Percentiles rank a stretch among this genome's conserved stretches.
These are phyloP conservation scores for Meliscaeva auricollis DNA, from an alignment of 2,888 invertebrate species.

Conservation along the genomic window DNA sequence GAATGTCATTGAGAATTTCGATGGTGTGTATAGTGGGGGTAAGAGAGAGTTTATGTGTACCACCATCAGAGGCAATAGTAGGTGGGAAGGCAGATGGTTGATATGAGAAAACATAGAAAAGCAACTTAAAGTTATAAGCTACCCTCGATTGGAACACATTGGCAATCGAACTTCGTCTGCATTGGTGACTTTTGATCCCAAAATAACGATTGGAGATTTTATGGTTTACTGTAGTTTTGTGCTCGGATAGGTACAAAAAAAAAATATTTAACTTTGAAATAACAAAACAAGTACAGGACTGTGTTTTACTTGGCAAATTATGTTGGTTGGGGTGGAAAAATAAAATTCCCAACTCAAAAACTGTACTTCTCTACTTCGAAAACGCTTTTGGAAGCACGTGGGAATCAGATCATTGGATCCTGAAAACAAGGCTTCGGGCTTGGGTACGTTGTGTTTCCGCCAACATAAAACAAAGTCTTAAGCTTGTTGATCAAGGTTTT, in stretches of 20 bases:
- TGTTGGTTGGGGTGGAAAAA: no score
- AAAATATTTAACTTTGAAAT: no score
- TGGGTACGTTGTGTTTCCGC: no score
- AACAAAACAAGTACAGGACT: no score
- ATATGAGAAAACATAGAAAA: slow-evolving; percentile 27
- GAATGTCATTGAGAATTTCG: slow-evolving; percentile 40
- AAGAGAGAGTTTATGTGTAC: neutral
- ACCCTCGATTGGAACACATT: slow-evolving; percentile 7
- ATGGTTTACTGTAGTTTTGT: slow-evolving; percentile 2
- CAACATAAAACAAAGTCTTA: no score
- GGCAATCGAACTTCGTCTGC: slow-evolving; percentile 4
- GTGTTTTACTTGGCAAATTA: no score
- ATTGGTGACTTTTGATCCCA: slow-evolving; percentile 30
- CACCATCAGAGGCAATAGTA: neutral
- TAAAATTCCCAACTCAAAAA: no score
- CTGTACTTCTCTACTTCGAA: no score
- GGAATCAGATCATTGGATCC: no score
- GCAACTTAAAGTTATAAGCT: slow-evolving; percentile 31
- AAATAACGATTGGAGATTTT: neutral
- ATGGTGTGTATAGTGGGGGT: neutral
- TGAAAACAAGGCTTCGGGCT: no score
- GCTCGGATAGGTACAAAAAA: neutral
- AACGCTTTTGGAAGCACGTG: no score
- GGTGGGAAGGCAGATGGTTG: slow-evolving; percentile 9
- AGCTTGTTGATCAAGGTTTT: no score